A percentile compares a stretch with the other conserved stretches of the same genome.
Evolutionary conservation across 1,140 invertebrate genomes (phyloP).

Genomic region (Drosophila nannoptera): DNA sequence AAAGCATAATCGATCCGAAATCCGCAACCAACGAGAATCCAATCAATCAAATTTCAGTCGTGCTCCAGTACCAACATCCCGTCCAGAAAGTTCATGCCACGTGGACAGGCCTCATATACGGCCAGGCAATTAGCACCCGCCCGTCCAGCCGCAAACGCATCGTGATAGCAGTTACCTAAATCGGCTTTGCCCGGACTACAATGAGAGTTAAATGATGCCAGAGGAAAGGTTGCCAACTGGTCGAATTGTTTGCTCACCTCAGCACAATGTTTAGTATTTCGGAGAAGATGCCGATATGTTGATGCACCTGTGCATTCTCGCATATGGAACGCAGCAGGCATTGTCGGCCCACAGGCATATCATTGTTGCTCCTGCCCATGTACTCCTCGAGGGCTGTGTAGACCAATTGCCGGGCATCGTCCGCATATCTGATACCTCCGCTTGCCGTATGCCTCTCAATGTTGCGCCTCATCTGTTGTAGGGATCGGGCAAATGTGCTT

Average conservation of each 20-base stretch:
- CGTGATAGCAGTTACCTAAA: conserved; percentile 59
- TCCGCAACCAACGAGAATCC: conserved; percentile 17
- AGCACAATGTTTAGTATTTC: conserved; percentile 71
- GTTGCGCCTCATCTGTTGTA: conserved; percentile 49
- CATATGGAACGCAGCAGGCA: conserved; percentile 74
- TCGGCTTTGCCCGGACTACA: conserved; percentile 67
- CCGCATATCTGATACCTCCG: conserved; percentile 52
- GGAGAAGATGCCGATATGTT: conserved; percentile 69
- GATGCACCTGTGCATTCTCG: conserved; percentile 74
- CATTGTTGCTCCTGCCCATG: conserved; percentile 54
- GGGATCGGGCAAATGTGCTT: conserved; percentile 60
- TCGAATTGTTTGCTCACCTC: conserved; percentile 54
- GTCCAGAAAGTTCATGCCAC: conserved; percentile 56
- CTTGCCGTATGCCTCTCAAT: conserved; percentile 52
- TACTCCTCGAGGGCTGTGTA: conserved; percentile 68
- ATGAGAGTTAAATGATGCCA: conserved; percentile 11
- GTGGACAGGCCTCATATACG: conserved; percentile 58
- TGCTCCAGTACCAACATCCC: conserved; percentile 37
- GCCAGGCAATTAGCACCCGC: conserved; percentile 65
- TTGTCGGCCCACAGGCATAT: conserved; percentile 46
- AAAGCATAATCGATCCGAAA: conserved; percentile 29
- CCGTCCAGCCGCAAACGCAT: conserved; percentile 62
- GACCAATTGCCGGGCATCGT: conserved; percentile 64
- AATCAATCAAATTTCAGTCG: conserved; percentile 58
- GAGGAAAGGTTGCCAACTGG: not conserved